Percentiles rank a stretch among this genome's conserved stretches.
Conservation (phyloP, 53 echinoderm and acorn worm genomes). For the Paracentrotus lividus region DNA sequence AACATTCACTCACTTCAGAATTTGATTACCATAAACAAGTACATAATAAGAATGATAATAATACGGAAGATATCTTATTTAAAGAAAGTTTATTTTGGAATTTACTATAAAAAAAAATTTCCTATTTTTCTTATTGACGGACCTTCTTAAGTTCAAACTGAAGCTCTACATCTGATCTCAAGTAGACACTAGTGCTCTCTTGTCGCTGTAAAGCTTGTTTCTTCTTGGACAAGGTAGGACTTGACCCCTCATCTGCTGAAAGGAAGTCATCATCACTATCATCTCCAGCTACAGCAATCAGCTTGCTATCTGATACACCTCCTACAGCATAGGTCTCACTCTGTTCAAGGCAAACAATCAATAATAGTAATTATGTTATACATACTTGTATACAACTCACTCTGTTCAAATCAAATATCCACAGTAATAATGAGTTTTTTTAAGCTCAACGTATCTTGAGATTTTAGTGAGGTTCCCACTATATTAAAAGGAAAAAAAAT, state of each 20-base stretch:
- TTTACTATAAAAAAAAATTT: not conserved
- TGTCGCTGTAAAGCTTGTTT: constrained; percentile 57
- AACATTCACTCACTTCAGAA: too few relatives aligned
- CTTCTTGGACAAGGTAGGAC: constrained; percentile 8
- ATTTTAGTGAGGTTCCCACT: too few relatives aligned
- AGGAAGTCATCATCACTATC: constrained; percentile 80
- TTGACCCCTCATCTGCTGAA: constrained; percentile 78
- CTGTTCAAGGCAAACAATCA: too few relatives aligned
- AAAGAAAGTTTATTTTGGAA: not conserved
- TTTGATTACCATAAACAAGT: too few relatives aligned
- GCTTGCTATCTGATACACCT: constrained; percentile 59
- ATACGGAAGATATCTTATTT: too few relatives aligned
- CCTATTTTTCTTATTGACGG: not conserved
- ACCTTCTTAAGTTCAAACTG: constrained; percentile 99
- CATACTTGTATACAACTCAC: too few relatives aligned
- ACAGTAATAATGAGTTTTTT: too few relatives aligned
- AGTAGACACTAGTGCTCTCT: constrained; percentile 74
- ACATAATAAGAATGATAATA: too few relatives aligned
- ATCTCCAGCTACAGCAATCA: constrained; percentile 53
- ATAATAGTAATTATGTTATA: too few relatives aligned
- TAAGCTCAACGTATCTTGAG: too few relatives aligned
- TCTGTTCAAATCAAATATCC: too few relatives aligned
- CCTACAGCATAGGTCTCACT: constrained; percentile 47
- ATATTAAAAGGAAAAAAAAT: too few relatives aligned
- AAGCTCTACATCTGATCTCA: constrained; percentile 88